Base-by-base conservation (phyloP, 23 tunicate genomes). In the Halocynthia aurantium region DNA sequence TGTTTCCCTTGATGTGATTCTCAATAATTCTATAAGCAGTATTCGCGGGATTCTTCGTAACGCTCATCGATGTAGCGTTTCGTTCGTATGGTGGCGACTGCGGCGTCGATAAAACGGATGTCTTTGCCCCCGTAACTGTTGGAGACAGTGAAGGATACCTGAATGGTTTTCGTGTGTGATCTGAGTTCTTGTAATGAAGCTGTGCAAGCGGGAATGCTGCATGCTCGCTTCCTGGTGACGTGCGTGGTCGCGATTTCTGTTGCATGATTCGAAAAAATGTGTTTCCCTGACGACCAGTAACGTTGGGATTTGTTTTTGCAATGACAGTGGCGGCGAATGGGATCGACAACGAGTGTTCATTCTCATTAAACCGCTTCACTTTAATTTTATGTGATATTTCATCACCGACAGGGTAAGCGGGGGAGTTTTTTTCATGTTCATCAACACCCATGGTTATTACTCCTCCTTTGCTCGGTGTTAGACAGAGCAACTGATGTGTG, bases 401-500 rank as follows among this genome's bases (percentile, higher is more conserved):
- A 31, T 31, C 44, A 31, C 44, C 44, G 44, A 0, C 44, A 10
- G 10, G 7, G 60, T 22, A 7, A 15, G 22, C 77, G 57, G 7
- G 5, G 53, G 19, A 22, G 81, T 8, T 19, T 12, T 72, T 67
- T 52, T 56, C 20, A 50, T 52, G 20, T 60, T 61, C 50, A 20
- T 77, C 57, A 57, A 51, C 6, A 17, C 78, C 78, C 13, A 74
- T 62, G 50, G 78, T 74, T 8, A 74, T 74, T 7, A 74, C 78
- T 49, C 75, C 75, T 8, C 78, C 78, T 15, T 64, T 53, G 57
- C 68, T 83, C 21, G 87, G 95, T 11, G 88, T 74, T 0, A 88
- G 77, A 77, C 84, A 55, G 15, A 88, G 77, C 11, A 78, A 69
- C 20, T 82, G 80, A 15, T 73, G 83, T 18, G 88, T 79, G 80